Base-by-base conservation (phyloP, 2,113 vertebrate species). In the Lathamus discolor region DNA sequence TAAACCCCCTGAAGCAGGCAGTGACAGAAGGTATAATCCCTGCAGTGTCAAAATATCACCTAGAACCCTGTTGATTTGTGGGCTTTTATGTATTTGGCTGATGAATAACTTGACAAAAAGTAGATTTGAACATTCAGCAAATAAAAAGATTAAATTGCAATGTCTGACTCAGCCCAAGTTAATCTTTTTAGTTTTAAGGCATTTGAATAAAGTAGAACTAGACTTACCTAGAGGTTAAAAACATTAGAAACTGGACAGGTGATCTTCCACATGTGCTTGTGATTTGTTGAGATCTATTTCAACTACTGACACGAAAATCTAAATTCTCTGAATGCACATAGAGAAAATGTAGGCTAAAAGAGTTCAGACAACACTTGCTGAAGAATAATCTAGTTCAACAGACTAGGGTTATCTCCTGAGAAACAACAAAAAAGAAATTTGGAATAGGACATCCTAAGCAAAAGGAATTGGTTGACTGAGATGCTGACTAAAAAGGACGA, bases 31-130 rank as follows among this genome's bases (percentile, higher is more conserved):
- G 1, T 35, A 0, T 81, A 66, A 78, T 18, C 17, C 3, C 33
- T 24, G 8, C 3, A 49, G 5, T 3, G 37, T 41, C 31, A 86
- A 80, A 80, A n/a, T 59, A 52, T 22, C 1, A 4, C 17, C 8
- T 52, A 35, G 4, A 17, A 49, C 4, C 6, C n/a, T 54, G 8
- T 14, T 68, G 17, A 28, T 37, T 20, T 10, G 7, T 48, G 6
- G 0, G 0, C 18, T 86, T 91, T 90, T 10, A 25, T 16, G 4
- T 75, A n/a, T 69, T 39, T 83, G 0, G 0, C 55, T 82, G 29
- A 20, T 66, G 66, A 43, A 25, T 52, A 13, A 68, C 11, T 28
- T 39, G n/a, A 74, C 2, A 70, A 52, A 86, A 93, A 25, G 37
- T 3, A 2, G 3, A 14, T 31, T 52, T 66, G 61, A 75, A 15